A percentile compares a stretch with the other conserved stretches of the same genome.
Conservation (phyloP, 2,113 vertebrate species). For the Tetrax tetrax region DNA sequence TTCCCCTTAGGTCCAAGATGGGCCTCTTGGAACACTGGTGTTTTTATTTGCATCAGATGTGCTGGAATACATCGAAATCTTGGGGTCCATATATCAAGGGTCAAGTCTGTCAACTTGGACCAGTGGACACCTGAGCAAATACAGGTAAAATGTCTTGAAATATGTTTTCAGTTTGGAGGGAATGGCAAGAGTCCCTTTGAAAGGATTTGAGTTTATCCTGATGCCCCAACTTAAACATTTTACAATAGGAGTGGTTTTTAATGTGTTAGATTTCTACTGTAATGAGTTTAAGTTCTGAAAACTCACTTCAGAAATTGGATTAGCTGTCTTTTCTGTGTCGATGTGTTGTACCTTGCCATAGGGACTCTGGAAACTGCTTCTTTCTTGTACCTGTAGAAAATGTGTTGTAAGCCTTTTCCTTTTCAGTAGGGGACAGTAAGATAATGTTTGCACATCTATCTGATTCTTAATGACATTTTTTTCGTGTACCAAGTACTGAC, state of each 20-base stretch:
- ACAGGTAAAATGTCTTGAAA: conserved; percentile 80
- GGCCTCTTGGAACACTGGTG: conserved; percentile 98
- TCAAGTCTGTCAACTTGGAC: conserved; percentile 98
- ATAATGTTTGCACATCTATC: background rate
- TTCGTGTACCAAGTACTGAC: background rate
- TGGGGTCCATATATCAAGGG: conserved; percentile 98
- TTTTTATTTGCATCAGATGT: conserved; percentile 99
- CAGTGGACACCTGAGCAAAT: conserved; percentile 99
- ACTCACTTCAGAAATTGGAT: background rate
- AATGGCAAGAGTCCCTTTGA: background rate
- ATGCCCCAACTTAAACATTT: background rate
- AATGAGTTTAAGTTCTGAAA: background rate
- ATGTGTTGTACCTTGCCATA: background rate
- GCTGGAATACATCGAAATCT: conserved; percentile 98
- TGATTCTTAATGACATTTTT: background rate
- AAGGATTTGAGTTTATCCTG: background rate
- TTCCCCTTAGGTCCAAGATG: conserved; percentile 89
- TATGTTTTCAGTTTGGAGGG: background rate
- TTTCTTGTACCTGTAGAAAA: background rate
- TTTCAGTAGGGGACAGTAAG: background rate
- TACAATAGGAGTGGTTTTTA: background rate
- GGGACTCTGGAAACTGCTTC: background rate
- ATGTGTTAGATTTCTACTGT: background rate
- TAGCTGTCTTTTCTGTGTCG: background rate
- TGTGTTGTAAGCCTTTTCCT: background rate